Evolutionary conservation across 1,140 invertebrate genomes (phyloP), one percentile per base, ranked within the genome.

Genomic region (Triops longicaudatus): DNA sequence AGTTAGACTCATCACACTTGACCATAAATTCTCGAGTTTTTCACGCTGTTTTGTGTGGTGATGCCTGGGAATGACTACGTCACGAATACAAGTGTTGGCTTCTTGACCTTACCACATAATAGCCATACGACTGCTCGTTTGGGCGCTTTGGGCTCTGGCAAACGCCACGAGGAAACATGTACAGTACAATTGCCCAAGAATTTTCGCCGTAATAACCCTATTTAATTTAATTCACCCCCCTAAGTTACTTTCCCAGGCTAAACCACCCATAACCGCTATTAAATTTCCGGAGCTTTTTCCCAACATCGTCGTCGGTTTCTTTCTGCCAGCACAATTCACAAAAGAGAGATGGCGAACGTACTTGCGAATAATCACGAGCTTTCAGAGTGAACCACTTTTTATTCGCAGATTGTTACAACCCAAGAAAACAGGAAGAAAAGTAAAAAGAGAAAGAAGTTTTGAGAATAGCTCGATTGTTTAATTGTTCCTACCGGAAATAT

Each of bases 51-150:
- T 63, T 63, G 50, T 63, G 50, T 63, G 50, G 10, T 22, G 50
- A 63, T 22, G 50, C 50, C 50, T 37, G n/a, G n/a, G 50, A 63
- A 63, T 63, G 50, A 63, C 50, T 63, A 63, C 50, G 50, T 63
- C 50, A 63, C 50, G 50, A 63, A 22, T 0, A 63, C 0, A 63
- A 63, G 17, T 63, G 50, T 63, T 63, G 50, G 50, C 50, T 63
- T 63, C 50, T 63, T 63, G 50, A 63, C 50, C 50, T 63, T 63
- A 63, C 50, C 50, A 63, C n/a, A 22, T 12, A 63, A 22, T 14
- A 63, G 50, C 50, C 50, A 17, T 22, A 12, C 50, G 17, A 63
- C 14, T 63, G 22, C 44, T 63, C 44, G 14, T 63, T 22, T 63
- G 10, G 14, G 50, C 0, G 43, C 43, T 44, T 44, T 44, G n/a